Conservation (phyloP, 2,113 vertebrate species). For the Campylomormyrus tamandua region DNA sequence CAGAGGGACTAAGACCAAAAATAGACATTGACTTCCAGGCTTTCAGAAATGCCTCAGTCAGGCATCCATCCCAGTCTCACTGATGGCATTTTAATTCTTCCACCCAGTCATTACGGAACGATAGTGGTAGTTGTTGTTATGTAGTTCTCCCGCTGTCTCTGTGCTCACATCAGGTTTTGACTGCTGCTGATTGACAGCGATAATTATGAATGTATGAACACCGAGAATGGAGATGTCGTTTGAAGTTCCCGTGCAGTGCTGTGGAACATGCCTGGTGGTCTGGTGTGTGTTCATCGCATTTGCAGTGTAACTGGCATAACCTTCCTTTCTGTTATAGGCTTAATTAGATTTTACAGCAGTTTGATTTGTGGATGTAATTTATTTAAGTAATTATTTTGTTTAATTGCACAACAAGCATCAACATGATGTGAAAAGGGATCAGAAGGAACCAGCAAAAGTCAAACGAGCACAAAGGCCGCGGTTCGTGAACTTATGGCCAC, state of each 20-base stretch:
- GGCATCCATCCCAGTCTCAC: background rate
- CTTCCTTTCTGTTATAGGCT: background rate
- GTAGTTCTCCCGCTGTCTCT: background rate
- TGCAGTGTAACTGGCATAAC: background rate
- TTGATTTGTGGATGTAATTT: background rate
- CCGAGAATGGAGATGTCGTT: background rate
- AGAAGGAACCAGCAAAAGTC: background rate
- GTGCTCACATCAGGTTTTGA: background rate
- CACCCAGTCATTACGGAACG: background rate
- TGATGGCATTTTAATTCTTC: background rate
- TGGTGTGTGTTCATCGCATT: background rate
- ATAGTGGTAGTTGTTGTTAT: slow-evolving; percentile 34
- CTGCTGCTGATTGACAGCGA: background rate
- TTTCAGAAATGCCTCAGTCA: background rate
- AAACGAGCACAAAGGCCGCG: background rate
- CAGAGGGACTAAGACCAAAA: background rate
- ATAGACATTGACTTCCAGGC: background rate
- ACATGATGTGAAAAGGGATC: background rate
- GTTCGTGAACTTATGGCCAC: background rate
- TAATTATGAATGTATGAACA: background rate
- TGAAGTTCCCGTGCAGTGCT: background rate
- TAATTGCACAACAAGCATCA: background rate
- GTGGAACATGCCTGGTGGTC: background rate
- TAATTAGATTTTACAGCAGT: background rate
- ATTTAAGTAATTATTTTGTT: background rate